Conservation (phyloP, 1,140 invertebrate genomes). For the Potamilus streckersoni region DNA sequence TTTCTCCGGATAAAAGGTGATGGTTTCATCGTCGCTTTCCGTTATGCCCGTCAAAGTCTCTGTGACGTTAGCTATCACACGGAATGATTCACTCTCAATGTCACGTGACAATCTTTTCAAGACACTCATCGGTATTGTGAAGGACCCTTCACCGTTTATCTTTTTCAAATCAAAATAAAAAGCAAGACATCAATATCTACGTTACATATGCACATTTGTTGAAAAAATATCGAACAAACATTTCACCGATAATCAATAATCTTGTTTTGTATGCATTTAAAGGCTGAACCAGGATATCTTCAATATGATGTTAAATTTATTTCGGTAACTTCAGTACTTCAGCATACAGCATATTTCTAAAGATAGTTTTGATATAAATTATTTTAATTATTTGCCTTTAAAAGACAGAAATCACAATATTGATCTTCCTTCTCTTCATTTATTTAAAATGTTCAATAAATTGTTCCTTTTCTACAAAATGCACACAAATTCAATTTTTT, state of each 20-base stretch:
- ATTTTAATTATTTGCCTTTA: too few species aligned
- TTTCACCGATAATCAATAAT: not conserved
- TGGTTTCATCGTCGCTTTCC: slow-evolving; percentile 4
- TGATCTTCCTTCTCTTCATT: too few species aligned
- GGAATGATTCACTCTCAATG: slow-evolving; percentile 13
- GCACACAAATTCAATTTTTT: too few species aligned
- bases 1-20: slow-evolving; percentile 5
- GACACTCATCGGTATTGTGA: slow-evolving; percentile 1
- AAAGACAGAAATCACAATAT: too few species aligned
- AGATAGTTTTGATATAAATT: too few species aligned
- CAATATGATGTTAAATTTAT: not conserved
- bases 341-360: too few species aligned
- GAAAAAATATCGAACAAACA: too few species aligned
- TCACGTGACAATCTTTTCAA: slow-evolving; percentile 6
- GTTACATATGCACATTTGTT: not conserved
- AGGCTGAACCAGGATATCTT: not conserved
- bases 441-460: too few species aligned
- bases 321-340: too few species aligned
- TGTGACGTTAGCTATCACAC: slow-evolving; percentile 14
- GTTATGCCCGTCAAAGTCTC: slow-evolving; percentile 18
- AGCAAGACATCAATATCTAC: not conserved
- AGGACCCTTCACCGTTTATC: slow-evolving; percentile 8
- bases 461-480: too few species aligned
- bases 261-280: not conserved
- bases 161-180: not conserved